These are phyloP conservation scores for Tiliacea citrago DNA, from an alignment of 2,888 invertebrate species.

Conservation along the genomic window DNA sequence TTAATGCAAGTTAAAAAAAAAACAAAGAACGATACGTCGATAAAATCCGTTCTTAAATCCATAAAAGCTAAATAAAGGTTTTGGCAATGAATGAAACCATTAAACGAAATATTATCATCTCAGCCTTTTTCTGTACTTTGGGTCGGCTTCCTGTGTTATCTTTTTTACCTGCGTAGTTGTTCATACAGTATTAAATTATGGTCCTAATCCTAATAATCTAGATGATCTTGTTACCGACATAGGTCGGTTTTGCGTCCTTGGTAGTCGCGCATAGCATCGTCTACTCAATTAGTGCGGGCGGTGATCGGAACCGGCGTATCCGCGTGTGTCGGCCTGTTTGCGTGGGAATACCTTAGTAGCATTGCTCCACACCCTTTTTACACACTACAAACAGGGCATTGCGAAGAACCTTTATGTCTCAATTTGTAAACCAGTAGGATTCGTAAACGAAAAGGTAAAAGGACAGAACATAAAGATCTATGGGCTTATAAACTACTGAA, in stretches of 20 bases:
- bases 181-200: constrained; percentile 5
- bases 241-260: constrained; percentile 74
- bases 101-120: constrained; percentile 1
- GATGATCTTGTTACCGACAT: constrained; percentile 54
- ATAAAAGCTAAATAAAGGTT: constrained; percentile 12
- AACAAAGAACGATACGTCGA: constrained; percentile 12
- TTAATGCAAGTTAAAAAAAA: constrained; percentile 2
- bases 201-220: constrained; percentile 24
- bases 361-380: constrained; percentile 76
- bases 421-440: constrained; percentile 43
- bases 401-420: constrained; percentile 61
- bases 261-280: constrained; percentile 73
- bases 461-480: constrained; percentile 21
- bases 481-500: background rate
- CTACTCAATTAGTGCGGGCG: constrained; percentile 86
- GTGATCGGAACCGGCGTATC: constrained; percentile 87
- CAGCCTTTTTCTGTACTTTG: background rate
- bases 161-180: constrained; percentile 6
- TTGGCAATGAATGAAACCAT: background rate
- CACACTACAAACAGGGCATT: constrained; percentile 65
- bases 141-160: constrained; percentile 4
- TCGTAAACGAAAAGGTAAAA: constrained; percentile 39
- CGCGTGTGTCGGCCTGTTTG: constrained; percentile 79
- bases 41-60: constrained; percentile 24
- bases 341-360: constrained; percentile 84